Evolutionary conservation across 2,888 invertebrate genomes (phyloP).

Genomic region (Agelastica alni): DNA sequence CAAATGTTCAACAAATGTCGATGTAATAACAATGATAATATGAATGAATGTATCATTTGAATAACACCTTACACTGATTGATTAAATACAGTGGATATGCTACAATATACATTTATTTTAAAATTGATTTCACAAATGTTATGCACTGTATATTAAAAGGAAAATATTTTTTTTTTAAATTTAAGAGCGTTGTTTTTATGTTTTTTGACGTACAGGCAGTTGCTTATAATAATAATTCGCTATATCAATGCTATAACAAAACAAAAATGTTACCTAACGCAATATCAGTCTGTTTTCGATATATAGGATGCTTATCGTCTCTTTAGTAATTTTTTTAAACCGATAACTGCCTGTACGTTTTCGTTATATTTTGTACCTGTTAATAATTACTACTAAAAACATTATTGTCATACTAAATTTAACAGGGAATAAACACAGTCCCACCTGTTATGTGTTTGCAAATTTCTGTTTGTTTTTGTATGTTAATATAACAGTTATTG

Average conservation of each 20-base stretch:
- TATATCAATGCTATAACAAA: too few species aligned
- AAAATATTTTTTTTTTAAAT: too few species aligned
- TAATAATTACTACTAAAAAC: constrained; percentile 25
- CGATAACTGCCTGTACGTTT: not conserved
- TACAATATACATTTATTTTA: constrained; percentile 11
- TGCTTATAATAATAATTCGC: too few species aligned
- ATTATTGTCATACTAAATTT: constrained; percentile 32
- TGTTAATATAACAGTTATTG: constrained; percentile 28
- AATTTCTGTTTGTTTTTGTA: constrained; percentile 26
- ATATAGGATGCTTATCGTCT: too few species aligned
- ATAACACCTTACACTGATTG: constrained; percentile 10
- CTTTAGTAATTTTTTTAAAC: too few species aligned
- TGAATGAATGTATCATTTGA: constrained; percentile 4
- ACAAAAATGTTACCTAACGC: too few species aligned
- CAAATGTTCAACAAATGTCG: too few species aligned
- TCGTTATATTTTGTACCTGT: constrained; percentile 20
- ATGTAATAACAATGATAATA: too few species aligned
- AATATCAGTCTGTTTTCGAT: too few species aligned
- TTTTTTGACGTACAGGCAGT: too few species aligned
- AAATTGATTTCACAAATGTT: constrained; percentile 3
- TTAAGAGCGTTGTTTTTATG: too few species aligned
- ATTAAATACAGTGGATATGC: constrained; percentile 14
- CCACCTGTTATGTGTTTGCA: constrained; percentile 16
- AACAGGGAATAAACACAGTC: constrained; percentile 29
- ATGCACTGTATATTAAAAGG: too few species aligned